Percentiles rank a stretch among this genome's conserved stretches.
Evolutionary conservation across 2,797 vertebrate genomes (phyloP).

Genomic region (Enteromius unitaeniatus): DNA sequence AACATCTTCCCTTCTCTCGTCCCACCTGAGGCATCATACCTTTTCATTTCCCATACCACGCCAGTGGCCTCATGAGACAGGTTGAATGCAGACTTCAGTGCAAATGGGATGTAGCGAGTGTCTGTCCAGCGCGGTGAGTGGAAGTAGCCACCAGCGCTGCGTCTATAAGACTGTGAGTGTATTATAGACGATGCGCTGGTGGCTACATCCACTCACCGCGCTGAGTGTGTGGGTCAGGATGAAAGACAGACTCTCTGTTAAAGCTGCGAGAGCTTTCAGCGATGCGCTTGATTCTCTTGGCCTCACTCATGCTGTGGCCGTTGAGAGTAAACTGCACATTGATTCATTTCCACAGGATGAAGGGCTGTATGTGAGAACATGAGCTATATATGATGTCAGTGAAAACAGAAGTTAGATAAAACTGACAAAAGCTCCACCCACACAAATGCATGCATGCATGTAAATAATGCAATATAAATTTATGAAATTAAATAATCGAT

Average conservation of each 20-base stretch:
- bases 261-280: constrained; percentile 24
- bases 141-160: constrained; percentile 36
- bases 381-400: background rate
- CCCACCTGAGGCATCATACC: constrained; percentile 76
- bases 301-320: constrained; percentile 17
- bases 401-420: constrained; percentile 23
- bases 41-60: constrained; percentile 78
- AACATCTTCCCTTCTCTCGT: constrained; percentile 56
- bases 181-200: too few species aligned
- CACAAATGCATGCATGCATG: background rate
- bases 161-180: constrained; percentile 16
- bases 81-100: constrained; percentile 81
- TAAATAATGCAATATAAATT: background rate
- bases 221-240: constrained; percentile 44
- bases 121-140: constrained; percentile 33
- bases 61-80: constrained; percentile 80
- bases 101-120: constrained; percentile 70
- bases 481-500: background rate
- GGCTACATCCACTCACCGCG: too few species aligned
- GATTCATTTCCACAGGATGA: constrained; percentile 25
- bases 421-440: background rate
- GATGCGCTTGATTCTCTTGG: constrained; percentile 6
- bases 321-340: constrained; percentile 6
- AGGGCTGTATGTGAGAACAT: constrained; percentile 23
- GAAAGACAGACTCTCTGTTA: constrained; percentile 42